These are phyloP conservation scores for Hippocampus kuda DNA, from an alignment of 2,797 vertebrate genomes.

Conservation along the genomic window DNA sequence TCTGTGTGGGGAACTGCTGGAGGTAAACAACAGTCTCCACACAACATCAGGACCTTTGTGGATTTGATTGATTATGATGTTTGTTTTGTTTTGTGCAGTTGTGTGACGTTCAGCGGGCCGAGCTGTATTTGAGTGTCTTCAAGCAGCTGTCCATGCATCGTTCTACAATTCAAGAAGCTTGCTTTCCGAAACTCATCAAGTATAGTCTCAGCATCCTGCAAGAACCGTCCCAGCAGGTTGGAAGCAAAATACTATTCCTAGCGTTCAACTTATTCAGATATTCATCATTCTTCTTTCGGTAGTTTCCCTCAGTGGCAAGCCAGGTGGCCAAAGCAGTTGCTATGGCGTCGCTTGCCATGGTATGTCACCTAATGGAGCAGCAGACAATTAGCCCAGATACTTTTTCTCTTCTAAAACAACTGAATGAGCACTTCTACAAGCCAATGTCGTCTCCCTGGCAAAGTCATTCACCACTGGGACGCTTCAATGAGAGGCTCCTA, in stretches of 20 bases:
- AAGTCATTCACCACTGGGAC: constrained; percentile 29
- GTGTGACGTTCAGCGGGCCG: constrained; percentile 70
- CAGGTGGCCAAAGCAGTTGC: constrained; percentile 72
- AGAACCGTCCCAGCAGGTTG: constrained; percentile 59
- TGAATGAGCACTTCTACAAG: constrained; percentile 61
- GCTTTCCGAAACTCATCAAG: constrained; percentile 65
- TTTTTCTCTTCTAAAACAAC: constrained; percentile 48
- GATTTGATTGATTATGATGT: not conserved
- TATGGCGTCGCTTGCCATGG: constrained; percentile 72
- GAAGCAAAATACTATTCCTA: not conserved
- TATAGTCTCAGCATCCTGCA: constrained; percentile 65
- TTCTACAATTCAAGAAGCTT: constrained; percentile 49
- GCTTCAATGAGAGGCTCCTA: constrained; percentile 65
- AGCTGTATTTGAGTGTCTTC: constrained; percentile 76
- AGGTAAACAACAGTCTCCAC: constrained; percentile 53
- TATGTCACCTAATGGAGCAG: constrained; percentile 65
- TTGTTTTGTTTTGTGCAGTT: constrained; percentile 41
- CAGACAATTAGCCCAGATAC: constrained; percentile 48
- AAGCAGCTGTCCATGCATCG: constrained; percentile 62
- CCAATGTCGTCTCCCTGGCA: constrained; percentile 28
- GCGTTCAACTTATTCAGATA: not conserved
- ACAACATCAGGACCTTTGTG: not conserved
- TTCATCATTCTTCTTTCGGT: constrained; percentile 16
- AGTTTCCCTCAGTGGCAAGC: constrained; percentile 65
- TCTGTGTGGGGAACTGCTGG: constrained; percentile 74